Conservation (phyloP, 2,113 vertebrate species). For the Narcine bancroftii region DNA sequence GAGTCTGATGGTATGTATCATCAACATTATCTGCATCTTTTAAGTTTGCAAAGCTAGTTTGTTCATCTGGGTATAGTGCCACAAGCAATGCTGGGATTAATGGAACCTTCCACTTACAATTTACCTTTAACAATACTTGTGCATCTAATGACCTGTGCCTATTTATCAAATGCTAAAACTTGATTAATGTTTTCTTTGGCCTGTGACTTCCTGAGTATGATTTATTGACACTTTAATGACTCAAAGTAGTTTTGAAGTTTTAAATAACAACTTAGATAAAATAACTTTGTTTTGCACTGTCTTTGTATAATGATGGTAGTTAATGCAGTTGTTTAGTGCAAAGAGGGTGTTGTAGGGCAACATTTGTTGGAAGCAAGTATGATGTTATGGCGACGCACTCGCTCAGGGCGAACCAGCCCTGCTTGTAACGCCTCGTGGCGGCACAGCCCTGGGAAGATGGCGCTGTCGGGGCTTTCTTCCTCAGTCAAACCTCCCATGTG, state of each 20-base stretch:
- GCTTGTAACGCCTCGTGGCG: too few species aligned
- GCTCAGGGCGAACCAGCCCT: too few species aligned
- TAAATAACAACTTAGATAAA: neutral
- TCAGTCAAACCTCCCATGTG: too few species aligned
- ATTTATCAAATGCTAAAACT: neutral
- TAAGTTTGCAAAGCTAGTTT: neutral
- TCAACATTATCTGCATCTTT: neutral
- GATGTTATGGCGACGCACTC: too few species aligned
- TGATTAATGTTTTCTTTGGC: neutral
- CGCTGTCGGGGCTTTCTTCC: too few species aligned
- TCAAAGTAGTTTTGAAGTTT: neutral
- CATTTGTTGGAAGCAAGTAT: neutral
- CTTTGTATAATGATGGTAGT: neutral
- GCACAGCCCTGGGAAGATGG: too few species aligned
- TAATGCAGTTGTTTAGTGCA: neutral
- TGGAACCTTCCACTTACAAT: neutral
- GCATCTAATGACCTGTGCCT: neutral
- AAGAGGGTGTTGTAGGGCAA: neutral
- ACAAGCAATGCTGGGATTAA: conserved; percentile 1
- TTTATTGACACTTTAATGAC: neutral
- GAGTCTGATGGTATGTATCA: too few species aligned
- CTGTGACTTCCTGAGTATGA: neutral
- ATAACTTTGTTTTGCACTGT: neutral
- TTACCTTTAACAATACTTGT: neutral
- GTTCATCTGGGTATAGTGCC: neutral